These are phyloP conservation scores for Arnoldichthys spilopterus DNA, from an alignment of 2,797 vertebrate genomes.

Conservation along the genomic window DNA sequence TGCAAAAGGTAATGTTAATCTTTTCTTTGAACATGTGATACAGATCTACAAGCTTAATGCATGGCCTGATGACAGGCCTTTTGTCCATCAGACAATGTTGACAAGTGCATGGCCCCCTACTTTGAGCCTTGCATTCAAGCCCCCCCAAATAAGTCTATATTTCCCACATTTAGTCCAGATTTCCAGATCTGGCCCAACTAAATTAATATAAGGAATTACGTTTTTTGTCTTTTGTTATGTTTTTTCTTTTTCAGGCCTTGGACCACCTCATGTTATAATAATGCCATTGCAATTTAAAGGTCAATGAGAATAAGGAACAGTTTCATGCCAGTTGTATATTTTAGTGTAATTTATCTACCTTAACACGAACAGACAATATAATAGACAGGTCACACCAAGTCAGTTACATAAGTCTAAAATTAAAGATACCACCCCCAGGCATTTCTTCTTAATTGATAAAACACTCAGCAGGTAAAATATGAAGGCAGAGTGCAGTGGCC, in stretches of 20 bases:
- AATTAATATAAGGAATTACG: background rate
- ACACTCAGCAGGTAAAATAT: slow-evolving; percentile 56
- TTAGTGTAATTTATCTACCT: slow-evolving; percentile 19
- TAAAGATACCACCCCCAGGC: slow-evolving; percentile 29
- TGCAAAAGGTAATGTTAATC: too few relatives aligned
- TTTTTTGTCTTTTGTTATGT: background rate
- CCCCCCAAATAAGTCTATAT: too few relatives aligned
- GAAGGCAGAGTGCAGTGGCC: slow-evolving; percentile 37
- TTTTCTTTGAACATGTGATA: too few relatives aligned
- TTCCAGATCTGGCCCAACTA: too few relatives aligned
- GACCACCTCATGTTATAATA: background rate
- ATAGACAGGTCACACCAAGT: slow-evolving; percentile 23
- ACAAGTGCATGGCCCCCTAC: too few relatives aligned
- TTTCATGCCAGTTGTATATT: background rate
- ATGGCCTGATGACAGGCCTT: too few relatives aligned
- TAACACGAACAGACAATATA: slow-evolving; percentile 13
- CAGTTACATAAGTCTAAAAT: slow-evolving; percentile 29
- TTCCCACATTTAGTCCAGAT: too few relatives aligned
- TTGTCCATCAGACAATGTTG: too few relatives aligned
- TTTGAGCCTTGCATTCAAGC: too few relatives aligned
- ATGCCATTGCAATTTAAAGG: slow-evolving; percentile 28
- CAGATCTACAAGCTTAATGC: too few relatives aligned
- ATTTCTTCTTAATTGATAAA: slow-evolving; percentile 56
- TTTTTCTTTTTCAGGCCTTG: background rate
- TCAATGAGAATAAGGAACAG: background rate